A percentile compares a stretch with the other conserved stretches of the same genome.
Conservation (phyloP, 2,797 vertebrate genomes). For the Orestias chungarensis region DNA sequence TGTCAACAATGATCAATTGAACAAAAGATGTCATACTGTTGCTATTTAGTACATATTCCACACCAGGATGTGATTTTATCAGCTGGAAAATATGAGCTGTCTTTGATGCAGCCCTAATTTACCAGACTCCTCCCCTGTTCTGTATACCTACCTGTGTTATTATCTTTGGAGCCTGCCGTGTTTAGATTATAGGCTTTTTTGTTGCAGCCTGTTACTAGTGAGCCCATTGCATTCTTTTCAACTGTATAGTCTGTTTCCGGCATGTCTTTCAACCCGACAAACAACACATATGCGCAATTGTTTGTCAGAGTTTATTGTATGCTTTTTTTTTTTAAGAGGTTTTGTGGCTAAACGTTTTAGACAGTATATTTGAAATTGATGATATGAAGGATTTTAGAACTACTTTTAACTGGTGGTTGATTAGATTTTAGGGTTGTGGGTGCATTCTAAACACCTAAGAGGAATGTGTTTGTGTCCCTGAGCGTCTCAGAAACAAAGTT, state of each 20-base stretch:
- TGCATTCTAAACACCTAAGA: constrained; percentile 43
- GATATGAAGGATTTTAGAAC: constrained; percentile 21
- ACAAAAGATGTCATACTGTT: constrained; percentile 7
- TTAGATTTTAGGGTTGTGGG: constrained; percentile 44
- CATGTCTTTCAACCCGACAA: constrained; percentile 30
- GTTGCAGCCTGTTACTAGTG: constrained; percentile 68
- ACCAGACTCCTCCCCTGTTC: background rate
- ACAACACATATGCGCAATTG: background rate
- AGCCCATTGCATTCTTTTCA: constrained; percentile 62
- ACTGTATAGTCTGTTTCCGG: constrained; percentile 29
- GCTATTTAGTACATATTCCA: constrained; percentile 26
- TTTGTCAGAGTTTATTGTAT: background rate
- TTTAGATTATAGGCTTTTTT: constrained; percentile 74
- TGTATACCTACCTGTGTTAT: constrained; percentile 65
- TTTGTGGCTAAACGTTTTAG: background rate
- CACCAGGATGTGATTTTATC: constrained; percentile 35
- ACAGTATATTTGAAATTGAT: background rate
- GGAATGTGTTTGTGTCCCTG: constrained; percentile 49
- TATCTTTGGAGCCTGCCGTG: constrained; percentile 55
- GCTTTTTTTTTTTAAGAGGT: background rate
- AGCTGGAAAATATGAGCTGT: constrained; percentile 41
- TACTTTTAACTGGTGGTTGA: constrained; percentile 37
- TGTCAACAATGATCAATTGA: background rate
- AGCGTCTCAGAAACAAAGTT: constrained; percentile 28
- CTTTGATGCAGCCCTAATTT: constrained; percentile 32